Conservation (phyloP, 2,888 invertebrate species). For the Nineta flava region DNA sequence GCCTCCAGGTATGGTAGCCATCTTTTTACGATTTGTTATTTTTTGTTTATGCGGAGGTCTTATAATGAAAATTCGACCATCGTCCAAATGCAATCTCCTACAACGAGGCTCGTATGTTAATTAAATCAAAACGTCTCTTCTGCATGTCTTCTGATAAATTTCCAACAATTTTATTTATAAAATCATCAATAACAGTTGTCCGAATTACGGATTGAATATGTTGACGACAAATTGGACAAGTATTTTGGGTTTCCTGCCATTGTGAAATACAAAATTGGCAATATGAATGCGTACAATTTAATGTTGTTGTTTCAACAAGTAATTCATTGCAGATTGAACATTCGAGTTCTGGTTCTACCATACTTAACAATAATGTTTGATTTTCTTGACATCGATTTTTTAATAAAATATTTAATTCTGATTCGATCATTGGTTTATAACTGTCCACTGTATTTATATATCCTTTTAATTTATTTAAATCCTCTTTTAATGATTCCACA, state of each 20-base stretch:
- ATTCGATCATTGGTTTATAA: too few species aligned
- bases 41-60: too few species aligned
- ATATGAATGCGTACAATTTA: constrained; percentile 61
- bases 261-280: constrained; percentile 51
- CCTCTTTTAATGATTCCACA: too few species aligned
- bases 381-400: too few species aligned
- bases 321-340: constrained; percentile 63
- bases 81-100: too few species aligned
- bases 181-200: constrained; percentile 51
- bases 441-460: too few species aligned
- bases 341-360: constrained; percentile 53
- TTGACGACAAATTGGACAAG: constrained; percentile 54
- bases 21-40: too few species aligned
- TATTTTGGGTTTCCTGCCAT: constrained; percentile 52
- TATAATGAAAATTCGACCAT: too few species aligned
- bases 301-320: constrained; percentile 49
- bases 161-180: constrained; percentile 52
- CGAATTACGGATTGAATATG: constrained; percentile 34
- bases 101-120: constrained; percentile 31
- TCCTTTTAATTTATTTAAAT: too few species aligned
- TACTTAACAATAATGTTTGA: too few species aligned
- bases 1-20: too few species aligned
- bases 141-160: constrained; percentile 41
- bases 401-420: too few species aligned
- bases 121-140: constrained; percentile 33